A percentile compares a stretch with the other conserved stretches of the same genome.
Conservation (phyloP, 2,888 invertebrate genomes). For the Meliscaeva auricollis region DNA sequence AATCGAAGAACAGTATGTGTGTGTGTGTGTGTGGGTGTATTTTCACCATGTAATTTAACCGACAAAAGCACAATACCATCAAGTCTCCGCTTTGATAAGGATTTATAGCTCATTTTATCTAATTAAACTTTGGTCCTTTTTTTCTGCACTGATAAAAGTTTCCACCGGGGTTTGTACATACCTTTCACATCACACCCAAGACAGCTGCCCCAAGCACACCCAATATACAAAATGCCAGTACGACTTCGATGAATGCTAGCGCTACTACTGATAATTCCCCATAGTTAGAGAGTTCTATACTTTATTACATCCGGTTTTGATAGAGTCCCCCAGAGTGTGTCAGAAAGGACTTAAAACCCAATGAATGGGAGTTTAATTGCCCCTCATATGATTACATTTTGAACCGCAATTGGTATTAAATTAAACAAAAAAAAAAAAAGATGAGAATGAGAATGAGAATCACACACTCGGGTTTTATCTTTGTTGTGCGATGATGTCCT, state of each 20-base stretch:
- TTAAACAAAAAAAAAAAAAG: conserved; percentile 27
- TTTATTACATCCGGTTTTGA: conserved; percentile 67
- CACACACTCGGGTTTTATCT: conserved; percentile 34
- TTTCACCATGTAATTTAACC: conserved; percentile 65
- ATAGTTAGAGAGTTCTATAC: conserved; percentile 42
- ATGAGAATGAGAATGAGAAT: neutral
- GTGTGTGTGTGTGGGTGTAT: conserved; percentile 29
- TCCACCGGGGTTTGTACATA: conserved; percentile 19
- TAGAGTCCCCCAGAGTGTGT: conserved; percentile 30
- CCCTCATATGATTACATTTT: conserved; percentile 63
- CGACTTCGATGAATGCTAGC: conserved; percentile 10
- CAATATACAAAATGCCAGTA: neutral
- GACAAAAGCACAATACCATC: conserved; percentile 72
- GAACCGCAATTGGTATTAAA: conserved; percentile 38
- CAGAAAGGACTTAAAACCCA: conserved; percentile 20
- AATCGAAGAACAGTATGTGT: no score
- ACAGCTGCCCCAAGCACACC: neutral
- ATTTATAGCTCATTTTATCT: conserved; percentile 75
- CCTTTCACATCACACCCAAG: conserved; percentile 7
- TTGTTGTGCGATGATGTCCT: conserved; percentile 40
- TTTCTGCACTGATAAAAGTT: conserved; percentile 52
- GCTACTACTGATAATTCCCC: conserved; percentile 34
- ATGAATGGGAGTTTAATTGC: conserved; percentile 67
- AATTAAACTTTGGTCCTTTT: conserved; percentile 72
- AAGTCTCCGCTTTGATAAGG: conserved; percentile 68